These are phyloP conservation scores for Microplitis manilae DNA, from an alignment of 2,888 invertebrate species.

Conservation along the genomic window DNA sequence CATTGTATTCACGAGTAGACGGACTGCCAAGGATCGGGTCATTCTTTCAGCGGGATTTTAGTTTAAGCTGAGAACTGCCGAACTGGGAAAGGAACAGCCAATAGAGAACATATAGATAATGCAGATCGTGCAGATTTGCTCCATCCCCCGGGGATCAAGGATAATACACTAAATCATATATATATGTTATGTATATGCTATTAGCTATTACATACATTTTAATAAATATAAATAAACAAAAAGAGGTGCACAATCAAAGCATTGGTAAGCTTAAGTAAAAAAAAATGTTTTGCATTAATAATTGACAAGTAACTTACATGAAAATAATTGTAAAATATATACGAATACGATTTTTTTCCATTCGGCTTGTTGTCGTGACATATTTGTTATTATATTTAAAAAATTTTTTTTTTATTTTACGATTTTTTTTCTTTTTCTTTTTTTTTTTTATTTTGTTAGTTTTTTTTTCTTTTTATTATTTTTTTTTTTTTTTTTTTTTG, in stretches of 20 bases:
- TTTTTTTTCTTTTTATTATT: constrained; percentile 24
- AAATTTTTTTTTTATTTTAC: constrained; percentile 42
- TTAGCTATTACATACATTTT: not conserved
- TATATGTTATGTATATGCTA: not conserved
- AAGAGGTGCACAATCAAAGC: not conserved
- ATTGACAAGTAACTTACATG: constrained; percentile 62
- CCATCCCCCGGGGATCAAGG: not conserved
- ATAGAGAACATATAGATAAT: not conserved
- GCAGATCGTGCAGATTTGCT: not conserved
- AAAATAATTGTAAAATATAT: constrained; percentile 69
- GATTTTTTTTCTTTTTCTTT: constrained; percentile 35
- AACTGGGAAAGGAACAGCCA: not conserved
- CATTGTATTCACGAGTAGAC: constrained; percentile 27
- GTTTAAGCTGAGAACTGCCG: constrained; percentile 13
- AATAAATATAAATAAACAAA: not conserved
- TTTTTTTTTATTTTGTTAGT: constrained; percentile 37
- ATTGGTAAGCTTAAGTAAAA: not conserved
- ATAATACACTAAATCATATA: not conserved
- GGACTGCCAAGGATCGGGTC: constrained; percentile 24
- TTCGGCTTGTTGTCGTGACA: constrained; percentile 63
- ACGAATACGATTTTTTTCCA: constrained; percentile 67
- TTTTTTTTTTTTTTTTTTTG: constrained; percentile 21
- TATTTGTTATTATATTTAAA: constrained; percentile 50
- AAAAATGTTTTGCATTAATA: not conserved
- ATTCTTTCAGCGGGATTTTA: constrained; percentile 12